Conservation (phyloP, 1,140 invertebrate genomes). For the Sinonovacula constricta region DNA sequence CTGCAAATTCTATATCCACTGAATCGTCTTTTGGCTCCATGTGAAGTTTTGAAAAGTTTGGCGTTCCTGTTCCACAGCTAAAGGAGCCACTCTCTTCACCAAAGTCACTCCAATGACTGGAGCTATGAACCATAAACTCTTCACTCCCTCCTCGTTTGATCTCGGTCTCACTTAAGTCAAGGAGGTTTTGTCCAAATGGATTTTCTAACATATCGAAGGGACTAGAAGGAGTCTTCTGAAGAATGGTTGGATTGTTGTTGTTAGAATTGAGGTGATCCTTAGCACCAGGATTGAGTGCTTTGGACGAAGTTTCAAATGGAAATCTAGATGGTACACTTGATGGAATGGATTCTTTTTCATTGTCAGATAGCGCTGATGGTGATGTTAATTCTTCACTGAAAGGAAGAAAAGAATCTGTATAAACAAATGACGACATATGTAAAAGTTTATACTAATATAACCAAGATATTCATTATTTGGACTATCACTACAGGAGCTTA, state of each 20-base stretch:
- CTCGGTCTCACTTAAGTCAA: constrained; percentile 10
- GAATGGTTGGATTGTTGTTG: constrained; percentile 3
- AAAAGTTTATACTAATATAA: no score
- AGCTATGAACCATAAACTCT: constrained; percentile 62
- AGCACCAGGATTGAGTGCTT: no score
- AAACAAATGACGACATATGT: no score
- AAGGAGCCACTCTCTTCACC: constrained; percentile 69
- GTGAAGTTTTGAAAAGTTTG: constrained; percentile 10
- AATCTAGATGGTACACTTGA: no score
- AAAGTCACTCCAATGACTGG: not conserved
- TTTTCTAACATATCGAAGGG: constrained; percentile 38
- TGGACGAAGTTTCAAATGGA: no score
- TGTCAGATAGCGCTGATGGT: no score
- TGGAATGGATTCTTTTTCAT: no score
- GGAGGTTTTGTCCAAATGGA: constrained; percentile 30
- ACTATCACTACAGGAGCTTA: no score
- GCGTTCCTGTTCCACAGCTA: constrained; percentile 54
- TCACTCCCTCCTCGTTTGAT: constrained; percentile 56
- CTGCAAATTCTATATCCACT: constrained; percentile 55
- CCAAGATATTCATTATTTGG: no score
- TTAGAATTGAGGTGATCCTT: no score
- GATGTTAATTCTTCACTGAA: no score
- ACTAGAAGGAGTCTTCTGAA: constrained; percentile 17
- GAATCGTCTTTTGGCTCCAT: constrained; percentile 79
- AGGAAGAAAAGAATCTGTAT: no score